phyloP scores from a whole-genome alignment of 2,113 vertebrate species.

The Ameiurus melas region DNA sequence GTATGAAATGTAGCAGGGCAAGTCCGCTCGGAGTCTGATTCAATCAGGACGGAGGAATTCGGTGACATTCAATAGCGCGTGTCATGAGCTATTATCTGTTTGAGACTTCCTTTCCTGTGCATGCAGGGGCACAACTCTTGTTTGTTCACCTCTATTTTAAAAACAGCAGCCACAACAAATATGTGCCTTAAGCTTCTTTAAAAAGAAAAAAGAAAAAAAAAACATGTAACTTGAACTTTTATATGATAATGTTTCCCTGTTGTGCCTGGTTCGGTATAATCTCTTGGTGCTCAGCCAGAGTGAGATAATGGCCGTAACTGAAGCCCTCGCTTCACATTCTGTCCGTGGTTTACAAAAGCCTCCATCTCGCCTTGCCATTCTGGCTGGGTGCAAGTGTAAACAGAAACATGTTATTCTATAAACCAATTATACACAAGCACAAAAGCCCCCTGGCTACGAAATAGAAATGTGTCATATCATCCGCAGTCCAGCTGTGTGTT shows the following conservation, averaged over 20 bases:
- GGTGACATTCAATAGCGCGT: conserved; percentile 51
- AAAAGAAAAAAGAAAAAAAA: conserved; percentile 41
- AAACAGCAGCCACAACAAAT: conserved; percentile 32
- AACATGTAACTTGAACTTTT: background rate
- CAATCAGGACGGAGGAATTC: conserved; percentile 41
- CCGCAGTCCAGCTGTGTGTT: conserved; percentile 22
- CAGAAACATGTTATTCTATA: conserved; percentile 41
- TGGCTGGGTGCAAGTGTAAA: conserved; percentile 37
- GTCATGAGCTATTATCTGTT: conserved; percentile 44
- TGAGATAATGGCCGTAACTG: conserved; percentile 50
- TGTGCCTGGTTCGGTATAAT: conserved; percentile 33
- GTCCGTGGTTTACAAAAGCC: conserved; percentile 28
- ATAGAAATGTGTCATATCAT: conserved; percentile 30
- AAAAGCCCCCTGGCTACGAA: conserved; percentile 6
- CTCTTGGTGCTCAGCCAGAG: conserved; percentile 29
- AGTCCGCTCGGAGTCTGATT: conserved; percentile 46
- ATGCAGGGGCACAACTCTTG: conserved; percentile 45
- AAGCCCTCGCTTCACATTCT: conserved; percentile 26
- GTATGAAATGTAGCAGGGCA: conserved; percentile 31
- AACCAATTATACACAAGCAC: conserved; percentile 6
- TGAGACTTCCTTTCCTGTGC: conserved; percentile 17
- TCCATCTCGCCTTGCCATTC: conserved; percentile 9
- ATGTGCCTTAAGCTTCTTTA: conserved; percentile 26
- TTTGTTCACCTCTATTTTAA: conserved; percentile 31
- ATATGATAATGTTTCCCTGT: conserved; percentile 37